Conservation (phyloP, 1,140 invertebrate genomes). For the Sinella curviseta region DNA sequence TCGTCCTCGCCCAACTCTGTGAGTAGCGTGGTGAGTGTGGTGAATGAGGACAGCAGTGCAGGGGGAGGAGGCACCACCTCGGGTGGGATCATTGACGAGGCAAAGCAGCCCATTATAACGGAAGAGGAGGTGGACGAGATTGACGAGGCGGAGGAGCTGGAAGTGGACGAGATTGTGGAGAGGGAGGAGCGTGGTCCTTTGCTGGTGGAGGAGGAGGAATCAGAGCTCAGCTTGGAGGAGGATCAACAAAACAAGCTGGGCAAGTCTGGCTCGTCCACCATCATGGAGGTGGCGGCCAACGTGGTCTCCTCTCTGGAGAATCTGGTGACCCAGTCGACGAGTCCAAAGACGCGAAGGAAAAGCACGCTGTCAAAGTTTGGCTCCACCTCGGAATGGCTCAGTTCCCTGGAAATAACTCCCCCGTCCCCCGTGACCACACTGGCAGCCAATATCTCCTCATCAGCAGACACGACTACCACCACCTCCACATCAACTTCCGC, state of each 20-base stretch:
- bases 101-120: not conserved
- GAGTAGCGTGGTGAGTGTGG: slow-evolving; percentile 76
- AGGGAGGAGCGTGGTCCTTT: not conserved
- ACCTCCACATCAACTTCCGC: no score
- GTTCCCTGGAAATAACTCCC: not conserved
- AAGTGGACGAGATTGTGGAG: not conserved
- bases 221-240: not conserved
- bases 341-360: slow-evolving; percentile 58
- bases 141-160: not conserved
- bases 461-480: not conserved
- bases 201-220: not conserved
- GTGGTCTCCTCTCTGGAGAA: slow-evolving; percentile 68
- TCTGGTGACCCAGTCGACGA: slow-evolving; percentile 62
- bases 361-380: slow-evolving; percentile 49
- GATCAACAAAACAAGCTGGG: not conserved
- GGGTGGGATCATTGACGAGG: not conserved
- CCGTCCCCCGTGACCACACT: not conserved
- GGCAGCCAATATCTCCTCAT: not conserved
- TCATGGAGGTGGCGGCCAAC: slow-evolving; percentile 67
- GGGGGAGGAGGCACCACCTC: slow-evolving; percentile 25
- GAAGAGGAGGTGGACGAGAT: slow-evolving; percentile 11
- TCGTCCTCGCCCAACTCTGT: slow-evolving; percentile 82
- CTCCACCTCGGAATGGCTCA: slow-evolving; percentile 47
- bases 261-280: slow-evolving; percentile 32
- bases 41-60: slow-evolving; percentile 49